Evolutionary conservation across 2,113 vertebrate species (phyloP), one percentile per base, ranked within the genome.

Genomic region (Polypterus senegalus): DNA sequence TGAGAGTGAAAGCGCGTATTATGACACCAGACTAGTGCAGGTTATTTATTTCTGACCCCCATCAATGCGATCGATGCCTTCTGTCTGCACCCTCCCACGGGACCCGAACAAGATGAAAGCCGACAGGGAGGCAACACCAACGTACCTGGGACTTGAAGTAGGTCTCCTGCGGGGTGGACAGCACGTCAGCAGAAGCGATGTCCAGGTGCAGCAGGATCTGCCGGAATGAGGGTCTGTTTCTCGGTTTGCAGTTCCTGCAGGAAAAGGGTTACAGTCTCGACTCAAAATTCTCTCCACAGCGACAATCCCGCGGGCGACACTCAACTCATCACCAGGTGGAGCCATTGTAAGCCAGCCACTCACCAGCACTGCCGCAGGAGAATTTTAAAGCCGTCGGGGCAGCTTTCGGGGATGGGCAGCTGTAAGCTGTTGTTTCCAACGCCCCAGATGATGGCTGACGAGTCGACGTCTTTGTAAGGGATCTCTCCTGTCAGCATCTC

Each of bases 371-470:
- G 95, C 51, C 87, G 85, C 61, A 98, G 88, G 55, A 98, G 85
- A 66, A 97, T 90, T 79, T 98, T 98, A 85, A 98, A 98, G 72
- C 94, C 95, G 1, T 98, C 95, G 0, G 95, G 95, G 72, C 95
- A 97, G 79, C 91, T 87, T 51, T 94, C 90, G 43, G 95, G 95
- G 3, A 98, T 88, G 5, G 94, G 95, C 76, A 98, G 86, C 75
- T 97, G 92, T 43, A 98, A 88, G 76, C 95, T 97, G 81, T 98
- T 98, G 83, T 95, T 98, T 54, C 95, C 95, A 52, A 98, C 95
- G 1, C 95, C 94, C 95, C 95, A 98, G 71, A 98, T 98, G 59
- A 98, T 98, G 65, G 95, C 95, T 0, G 95, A 98, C 1, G 95
- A 98, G 71, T 98, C 95, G 68, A 98, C 95, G 0, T 98, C 95